phyloP scores from a whole-genome alignment of 1,140 invertebrate species.

The Philopotamus ludificatus region DNA sequence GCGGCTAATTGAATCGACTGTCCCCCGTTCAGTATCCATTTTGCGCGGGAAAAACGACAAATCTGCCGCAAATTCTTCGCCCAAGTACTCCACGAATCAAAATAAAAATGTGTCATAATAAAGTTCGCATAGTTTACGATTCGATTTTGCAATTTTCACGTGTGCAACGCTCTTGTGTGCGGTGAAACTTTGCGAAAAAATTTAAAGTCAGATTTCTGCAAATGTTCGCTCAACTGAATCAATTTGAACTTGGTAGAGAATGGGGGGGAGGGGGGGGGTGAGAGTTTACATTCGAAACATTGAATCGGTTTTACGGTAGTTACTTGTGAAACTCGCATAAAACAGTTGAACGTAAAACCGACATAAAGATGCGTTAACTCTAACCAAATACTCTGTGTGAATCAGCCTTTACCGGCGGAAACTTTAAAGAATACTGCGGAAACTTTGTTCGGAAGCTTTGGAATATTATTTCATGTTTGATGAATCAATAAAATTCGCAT shows the following conservation, averaged over 20 bases:
- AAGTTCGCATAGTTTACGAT: neutral
- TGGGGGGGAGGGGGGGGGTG: neutral
- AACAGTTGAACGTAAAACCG: neutral
- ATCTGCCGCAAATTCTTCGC: constrained; percentile 12
- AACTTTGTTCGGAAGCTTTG: constrained; percentile 2
- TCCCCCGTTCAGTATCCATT: constrained; percentile 22
- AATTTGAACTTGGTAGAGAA: neutral
- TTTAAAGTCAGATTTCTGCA: neutral
- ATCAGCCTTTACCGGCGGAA: neutral
- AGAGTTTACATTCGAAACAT: neutral
- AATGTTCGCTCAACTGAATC: neutral
- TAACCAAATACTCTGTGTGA: constrained; percentile 13
- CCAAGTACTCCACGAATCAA: too few species aligned
- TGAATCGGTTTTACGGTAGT: neutral
- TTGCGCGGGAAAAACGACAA: constrained; percentile 13
- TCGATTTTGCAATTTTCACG: neutral
- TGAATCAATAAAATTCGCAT: too few species aligned
- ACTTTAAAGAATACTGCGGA: too few species aligned
- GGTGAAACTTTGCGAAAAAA: too few species aligned
- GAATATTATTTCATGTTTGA: too few species aligned
- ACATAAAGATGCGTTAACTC: constrained; percentile 1
- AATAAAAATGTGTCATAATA: too few species aligned
- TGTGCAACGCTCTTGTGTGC: too few species aligned
- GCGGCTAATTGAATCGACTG: constrained; percentile 34
- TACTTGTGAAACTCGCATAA: neutral